Evolutionary conservation across 2,113 vertebrate genomes (phyloP), one percentile per base, ranked within the genome.

Genomic region (Sterrhoptilus dennistouni): DNA sequence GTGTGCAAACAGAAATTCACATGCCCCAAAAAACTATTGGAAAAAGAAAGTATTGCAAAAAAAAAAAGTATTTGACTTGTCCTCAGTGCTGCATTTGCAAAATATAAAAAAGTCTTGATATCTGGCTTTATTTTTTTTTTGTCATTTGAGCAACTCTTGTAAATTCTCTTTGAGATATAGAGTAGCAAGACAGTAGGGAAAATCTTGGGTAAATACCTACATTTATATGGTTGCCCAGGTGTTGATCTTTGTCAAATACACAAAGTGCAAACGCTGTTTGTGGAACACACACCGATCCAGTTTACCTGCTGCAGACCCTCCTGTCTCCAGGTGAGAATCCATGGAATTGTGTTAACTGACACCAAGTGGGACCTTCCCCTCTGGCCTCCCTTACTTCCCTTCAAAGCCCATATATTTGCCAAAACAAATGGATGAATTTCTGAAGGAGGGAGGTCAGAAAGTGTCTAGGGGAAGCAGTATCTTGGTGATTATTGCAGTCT

Each of bases 381-480:
- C 45, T 61, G 29, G 12, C 27, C 13, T 64, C 53, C 42, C 53
- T n/a, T 4, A 5, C 22, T n/a, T 60, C 49, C 6, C 0, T 33
- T 80, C 53, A 3, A 61, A 80, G 15, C 19, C 64, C 6, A 0
- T 1, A 4, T 24, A 40, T 70, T 53, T 87, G 44, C 42, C 91
- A 44, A 80, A 56, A 12, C 3, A n/a, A 53, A 14, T 14, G 54
- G 45, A 17, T 14, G 3, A 2, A 1, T 40, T 93, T 50, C 36
- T 77, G 68, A 52, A 61, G 68, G 68, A 57, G 27, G 54, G 74
- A 35, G n/a, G 15, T 44, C 6, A 3, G 59, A 36, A 60, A 33
- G 25, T 11, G 23, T 25, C 15, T 0, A 1, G 24, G 28, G 5
- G 14, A 44, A 53, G 40, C 14, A 27, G 4, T 1, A 19, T 54